A percentile compares a stretch with the other conserved stretches of the same genome.
These are phyloP conservation scores for Pseudolaguvia tuberculata DNA, from an alignment of 2,113 vertebrate genomes.

Conservation along the genomic window DNA sequence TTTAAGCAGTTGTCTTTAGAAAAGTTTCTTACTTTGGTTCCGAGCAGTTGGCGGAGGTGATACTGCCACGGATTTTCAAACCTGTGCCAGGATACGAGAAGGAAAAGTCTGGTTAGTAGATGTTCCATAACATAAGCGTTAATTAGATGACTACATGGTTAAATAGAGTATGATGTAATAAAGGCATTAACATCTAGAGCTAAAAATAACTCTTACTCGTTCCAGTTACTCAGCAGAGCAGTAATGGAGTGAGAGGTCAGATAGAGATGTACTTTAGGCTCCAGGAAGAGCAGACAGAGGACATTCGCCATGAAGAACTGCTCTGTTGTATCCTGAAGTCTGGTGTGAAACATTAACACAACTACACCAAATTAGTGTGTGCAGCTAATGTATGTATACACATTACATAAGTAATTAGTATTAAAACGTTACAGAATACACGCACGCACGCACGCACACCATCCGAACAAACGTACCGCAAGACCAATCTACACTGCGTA, in stretches of 20 bases:
- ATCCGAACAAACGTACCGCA: background rate
- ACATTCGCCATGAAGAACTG: constrained; percentile 37
- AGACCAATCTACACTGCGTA: background rate
- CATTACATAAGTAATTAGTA: background rate
- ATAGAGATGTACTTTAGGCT: constrained; percentile 7
- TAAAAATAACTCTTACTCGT: constrained; percentile 33
- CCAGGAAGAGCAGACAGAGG: constrained; percentile 42
- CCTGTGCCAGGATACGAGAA: constrained; percentile 21
- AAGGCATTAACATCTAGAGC: background rate
- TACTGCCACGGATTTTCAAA: constrained; percentile 30
- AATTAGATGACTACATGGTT: background rate
- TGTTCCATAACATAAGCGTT: background rate
- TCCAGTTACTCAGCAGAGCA: constrained; percentile 33
- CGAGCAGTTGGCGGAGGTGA: constrained; percentile 33
- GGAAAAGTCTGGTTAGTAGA: background rate
- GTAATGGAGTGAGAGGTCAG: background rate
- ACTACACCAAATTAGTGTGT: too few relatives aligned
- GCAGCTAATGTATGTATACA: background rate
- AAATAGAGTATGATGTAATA: background rate
- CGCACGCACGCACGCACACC: too few relatives aligned
- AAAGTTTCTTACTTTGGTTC: constrained; percentile 25
- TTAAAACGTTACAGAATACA: background rate
- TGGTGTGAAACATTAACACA: background rate
- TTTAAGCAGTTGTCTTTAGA: too few relatives aligned
- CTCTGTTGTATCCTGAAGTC: constrained; percentile 8